phyloP scores from a whole-genome alignment of 2,797 vertebrate species.

The Dicrostonyx torquatus region DNA sequence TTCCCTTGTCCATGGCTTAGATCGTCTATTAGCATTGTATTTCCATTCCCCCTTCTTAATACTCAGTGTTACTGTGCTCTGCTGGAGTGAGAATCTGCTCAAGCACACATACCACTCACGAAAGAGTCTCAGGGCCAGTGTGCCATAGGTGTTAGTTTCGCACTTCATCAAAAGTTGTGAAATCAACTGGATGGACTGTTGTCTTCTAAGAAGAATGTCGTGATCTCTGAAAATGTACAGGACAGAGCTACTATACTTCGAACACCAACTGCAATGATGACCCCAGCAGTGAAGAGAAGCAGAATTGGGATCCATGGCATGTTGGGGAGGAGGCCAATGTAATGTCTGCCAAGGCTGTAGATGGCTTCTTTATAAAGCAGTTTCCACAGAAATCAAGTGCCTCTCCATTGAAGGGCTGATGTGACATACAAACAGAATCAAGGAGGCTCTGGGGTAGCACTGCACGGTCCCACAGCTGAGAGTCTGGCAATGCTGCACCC shows the following conservation, averaged over 20 bases:
- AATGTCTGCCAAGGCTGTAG: neutral
- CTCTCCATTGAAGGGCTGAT: neutral
- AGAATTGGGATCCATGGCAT: slow-evolving; percentile 21
- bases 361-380: slow-evolving; percentile 12
- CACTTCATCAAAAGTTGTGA: neutral
- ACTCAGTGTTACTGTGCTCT: neutral
- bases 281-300: neutral
- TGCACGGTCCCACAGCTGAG: neutral
- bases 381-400: slow-evolving; percentile 15
- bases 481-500: neutral
- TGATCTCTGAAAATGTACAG: slow-evolving; percentile 9
- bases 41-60: neutral
- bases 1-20: slow-evolving; percentile 12
- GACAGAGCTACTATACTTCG: neutral
- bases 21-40: neutral
- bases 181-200: neutral
- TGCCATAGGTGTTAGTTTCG: neutral
- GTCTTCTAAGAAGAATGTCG: neutral
- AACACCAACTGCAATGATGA: neutral
- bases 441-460: neutral
- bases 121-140: neutral
- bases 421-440: neutral
- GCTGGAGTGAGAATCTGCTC: neutral
- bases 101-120: neutral
- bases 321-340: neutral